Conservation (phyloP, 2,888 invertebrate genomes). For the Drosophila hamatofila region DNA sequence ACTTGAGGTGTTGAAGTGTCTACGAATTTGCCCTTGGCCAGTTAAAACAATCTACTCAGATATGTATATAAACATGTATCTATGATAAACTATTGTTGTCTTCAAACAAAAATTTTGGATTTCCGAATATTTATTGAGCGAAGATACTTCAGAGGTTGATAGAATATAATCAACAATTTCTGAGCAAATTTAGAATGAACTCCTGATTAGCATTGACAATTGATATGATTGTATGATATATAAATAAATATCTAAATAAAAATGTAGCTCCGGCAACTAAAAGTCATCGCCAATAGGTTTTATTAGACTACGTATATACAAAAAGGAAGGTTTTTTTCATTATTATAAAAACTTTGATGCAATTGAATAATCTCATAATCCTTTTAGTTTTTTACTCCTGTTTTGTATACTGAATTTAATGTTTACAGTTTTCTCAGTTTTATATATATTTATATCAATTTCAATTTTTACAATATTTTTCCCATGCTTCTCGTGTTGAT, state of each 20-base stretch:
- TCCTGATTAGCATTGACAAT: not conserved
- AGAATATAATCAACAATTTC: not conserved
- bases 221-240: not conserved
- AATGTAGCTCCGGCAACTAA: too few relatives aligned
- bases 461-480: not conserved
- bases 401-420: too few relatives aligned
- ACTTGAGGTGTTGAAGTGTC: slow-evolving; percentile 67
- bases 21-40: slow-evolving; percentile 39
- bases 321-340: too few relatives aligned
- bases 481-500: not conserved
- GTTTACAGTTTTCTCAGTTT: too few relatives aligned
- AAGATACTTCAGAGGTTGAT: too few relatives aligned
- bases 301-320: too few relatives aligned
- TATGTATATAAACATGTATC: not conserved
- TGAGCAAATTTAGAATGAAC: not conserved
- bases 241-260: too few relatives aligned
- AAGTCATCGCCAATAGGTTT: too few relatives aligned
- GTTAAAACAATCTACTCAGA: not conserved
- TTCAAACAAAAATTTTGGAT: not conserved
- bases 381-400: too few relatives aligned
- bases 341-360: too few relatives aligned
- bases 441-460: too few relatives aligned
- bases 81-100: not conserved
- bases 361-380: too few relatives aligned
- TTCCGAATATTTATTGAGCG: not conserved